Evolutionary conservation across 2,113 vertebrate genomes (phyloP).

Genomic region (Leptobrachium ailaonicum): DNA sequence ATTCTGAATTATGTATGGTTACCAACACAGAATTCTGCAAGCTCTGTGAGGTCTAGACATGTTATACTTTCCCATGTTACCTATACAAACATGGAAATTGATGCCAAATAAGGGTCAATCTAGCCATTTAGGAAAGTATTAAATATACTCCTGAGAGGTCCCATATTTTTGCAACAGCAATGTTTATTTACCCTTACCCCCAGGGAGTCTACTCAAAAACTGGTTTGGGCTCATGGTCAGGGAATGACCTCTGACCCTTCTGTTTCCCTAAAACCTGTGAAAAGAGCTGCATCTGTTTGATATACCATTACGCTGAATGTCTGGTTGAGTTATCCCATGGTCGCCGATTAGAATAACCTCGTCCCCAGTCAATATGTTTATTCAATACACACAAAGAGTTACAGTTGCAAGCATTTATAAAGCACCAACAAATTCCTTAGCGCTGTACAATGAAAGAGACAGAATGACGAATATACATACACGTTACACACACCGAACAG

Average conservation of each 20-base stretch:
- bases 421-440: too few relatives aligned
- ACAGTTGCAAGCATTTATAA: too few relatives aligned
- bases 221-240: background rate
- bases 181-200: too few relatives aligned
- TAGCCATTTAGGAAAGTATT: background rate
- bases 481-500: too few relatives aligned
- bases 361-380: too few relatives aligned
- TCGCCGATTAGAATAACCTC: too few relatives aligned
- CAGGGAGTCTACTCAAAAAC: background rate
- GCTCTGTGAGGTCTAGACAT: constrained; percentile 21
- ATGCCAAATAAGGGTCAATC: constrained; percentile 1
- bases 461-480: too few relatives aligned
- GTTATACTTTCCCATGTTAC: background rate
- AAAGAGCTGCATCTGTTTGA: too few relatives aligned
- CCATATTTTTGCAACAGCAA: background rate
- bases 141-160: background rate
- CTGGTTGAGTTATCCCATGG: too few relatives aligned
- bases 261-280: background rate
- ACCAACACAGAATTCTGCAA: constrained; percentile 7
- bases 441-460: too few relatives aligned
- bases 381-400: too few relatives aligned
- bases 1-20: constrained; percentile 4
- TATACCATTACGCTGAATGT: too few relatives aligned
- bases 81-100: background rate
- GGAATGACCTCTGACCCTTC: background rate